A percentile compares a stretch with the other conserved stretches of the same genome.
phyloP scores from a whole-genome alignment of 2,888 invertebrate species.

The Drosophila ezoana region DNA sequence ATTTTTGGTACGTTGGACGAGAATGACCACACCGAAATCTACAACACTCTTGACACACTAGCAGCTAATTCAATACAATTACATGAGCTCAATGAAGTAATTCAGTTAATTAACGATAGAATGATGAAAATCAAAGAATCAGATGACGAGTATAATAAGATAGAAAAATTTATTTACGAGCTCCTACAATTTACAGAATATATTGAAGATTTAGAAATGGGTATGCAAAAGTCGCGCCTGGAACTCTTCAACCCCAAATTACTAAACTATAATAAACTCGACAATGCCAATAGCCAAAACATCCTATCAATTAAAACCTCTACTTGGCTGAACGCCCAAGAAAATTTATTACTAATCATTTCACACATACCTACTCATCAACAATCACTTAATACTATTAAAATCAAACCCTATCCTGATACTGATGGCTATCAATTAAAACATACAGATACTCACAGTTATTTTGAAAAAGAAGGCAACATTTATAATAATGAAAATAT shows the following conservation, averaged over 20 bases:
- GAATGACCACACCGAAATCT: too few relatives aligned
- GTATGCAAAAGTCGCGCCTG: too few relatives aligned
- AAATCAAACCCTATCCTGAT: constrained; percentile 26
- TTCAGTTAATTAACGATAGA: too few relatives aligned
- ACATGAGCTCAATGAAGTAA: too few relatives aligned
- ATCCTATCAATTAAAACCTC: constrained; percentile 6
- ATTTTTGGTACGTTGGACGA: too few relatives aligned
- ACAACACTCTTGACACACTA: too few relatives aligned
- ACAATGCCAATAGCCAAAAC: constrained; percentile 1
- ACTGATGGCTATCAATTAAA: constrained; percentile 15
- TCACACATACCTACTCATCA: constrained; percentile 5
- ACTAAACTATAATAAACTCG: constrained; percentile 13
- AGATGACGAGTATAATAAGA: too few relatives aligned
- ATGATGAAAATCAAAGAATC: too few relatives aligned
- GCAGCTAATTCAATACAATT: too few relatives aligned
- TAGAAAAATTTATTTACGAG: too few relatives aligned
- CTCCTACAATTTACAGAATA: too few relatives aligned
- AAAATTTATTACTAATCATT: constrained; percentile 10
- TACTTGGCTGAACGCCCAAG: too few relatives aligned
- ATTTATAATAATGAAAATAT: not conserved
- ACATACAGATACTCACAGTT: not conserved
- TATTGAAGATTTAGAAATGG: not conserved
- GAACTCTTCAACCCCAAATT: not conserved
- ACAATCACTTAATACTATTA: constrained; percentile 16
- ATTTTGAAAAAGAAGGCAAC: constrained; percentile 11